Evolutionary conservation across 2,797 vertebrate species (phyloP), one percentile per base, ranked within the genome.

Genomic region (Lagocephalus sceleratus): DNA sequence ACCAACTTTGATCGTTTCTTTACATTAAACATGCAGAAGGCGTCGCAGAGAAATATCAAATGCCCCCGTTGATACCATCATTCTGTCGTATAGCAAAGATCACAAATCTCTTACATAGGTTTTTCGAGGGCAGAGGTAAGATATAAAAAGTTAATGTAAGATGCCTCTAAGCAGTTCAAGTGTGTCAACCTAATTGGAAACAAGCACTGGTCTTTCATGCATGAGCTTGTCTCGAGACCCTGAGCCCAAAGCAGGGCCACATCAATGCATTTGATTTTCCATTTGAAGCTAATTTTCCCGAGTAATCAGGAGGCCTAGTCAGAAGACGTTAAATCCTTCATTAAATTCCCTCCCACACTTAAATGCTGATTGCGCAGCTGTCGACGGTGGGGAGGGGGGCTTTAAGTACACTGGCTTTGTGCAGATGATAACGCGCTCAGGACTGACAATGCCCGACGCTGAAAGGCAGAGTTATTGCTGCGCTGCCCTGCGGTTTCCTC

Each of bases 271-370:
- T 38, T 44, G 29, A 38, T 49, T 43, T 21, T 16, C 23, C 2
- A 26, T 26, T 54, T 42, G 3, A 47, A 54, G 17, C n/a, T 2
- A 15, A 20, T 47, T 2, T 5, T 32, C 44, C 23, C 12, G 16
- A 17, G 22, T 48, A 32, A 40, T 48, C 12, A 44, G 3, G 0
- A 39, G 3, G 29, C 41, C 35, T 2, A 6, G 26, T 51, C 47
- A 23, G 38, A 61, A 19, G 2, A 57, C 1, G 0, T 60, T 65
- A 35, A 47, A 56, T 5, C 20, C 42, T 54, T 45, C 9, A n/a
- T 56, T 42, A 4, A 64, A 23, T 54, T 45, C 25, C n/a, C 40
- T 20, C 47, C 60, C 57, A 56, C 51, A 23, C 38, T 56, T 3
- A 17, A n/a, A 29, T 43, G 40, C 29, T 21, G 15, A 23, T 12